These are phyloP conservation scores for Drosophila atripex DNA, from an alignment of 2,888 invertebrate species.

Conservation along the genomic window DNA sequence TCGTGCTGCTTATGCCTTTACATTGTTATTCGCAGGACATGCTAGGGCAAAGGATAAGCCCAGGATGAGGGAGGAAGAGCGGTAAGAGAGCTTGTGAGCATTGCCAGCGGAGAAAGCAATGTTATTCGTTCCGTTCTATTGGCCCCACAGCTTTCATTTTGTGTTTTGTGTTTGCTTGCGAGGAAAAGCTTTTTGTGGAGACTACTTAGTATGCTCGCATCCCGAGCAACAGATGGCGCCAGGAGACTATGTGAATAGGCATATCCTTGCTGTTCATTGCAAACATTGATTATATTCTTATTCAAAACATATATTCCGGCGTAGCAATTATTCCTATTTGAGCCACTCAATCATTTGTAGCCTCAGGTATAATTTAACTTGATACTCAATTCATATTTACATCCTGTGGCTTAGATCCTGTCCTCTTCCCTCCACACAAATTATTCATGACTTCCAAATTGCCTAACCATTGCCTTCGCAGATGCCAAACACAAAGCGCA, in stretches of 20 bases:
- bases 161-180: not conserved
- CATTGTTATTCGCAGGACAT: slow-evolving; percentile 61
- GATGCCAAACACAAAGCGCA: slow-evolving; percentile 27
- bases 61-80: slow-evolving; percentile 3
- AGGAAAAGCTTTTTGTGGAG: slow-evolving; percentile 55
- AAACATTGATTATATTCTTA: not conserved
- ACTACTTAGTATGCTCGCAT: slow-evolving; percentile 31
- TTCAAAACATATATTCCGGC: not conserved
- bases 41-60: slow-evolving; percentile 1
- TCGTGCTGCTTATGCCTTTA: slow-evolving; percentile 60
- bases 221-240: slow-evolving; percentile 66
- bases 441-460: slow-evolving; percentile 23
- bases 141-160: slow-evolving; percentile 15
- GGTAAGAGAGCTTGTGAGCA: slow-evolving; percentile 20
- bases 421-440: not conserved
- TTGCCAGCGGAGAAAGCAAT: slow-evolving; percentile 25
- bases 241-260: not conserved
- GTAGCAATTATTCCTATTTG: not conserved
- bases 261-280: not conserved
- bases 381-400: not conserved
- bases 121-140: not conserved
- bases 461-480: slow-evolving; percentile 17
- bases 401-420: not conserved
- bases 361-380: not conserved
- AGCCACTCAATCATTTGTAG: not conserved